Base-by-base conservation (phyloP, 64 coral and sea anemone species). In the Platygyra sinensis region DNA sequence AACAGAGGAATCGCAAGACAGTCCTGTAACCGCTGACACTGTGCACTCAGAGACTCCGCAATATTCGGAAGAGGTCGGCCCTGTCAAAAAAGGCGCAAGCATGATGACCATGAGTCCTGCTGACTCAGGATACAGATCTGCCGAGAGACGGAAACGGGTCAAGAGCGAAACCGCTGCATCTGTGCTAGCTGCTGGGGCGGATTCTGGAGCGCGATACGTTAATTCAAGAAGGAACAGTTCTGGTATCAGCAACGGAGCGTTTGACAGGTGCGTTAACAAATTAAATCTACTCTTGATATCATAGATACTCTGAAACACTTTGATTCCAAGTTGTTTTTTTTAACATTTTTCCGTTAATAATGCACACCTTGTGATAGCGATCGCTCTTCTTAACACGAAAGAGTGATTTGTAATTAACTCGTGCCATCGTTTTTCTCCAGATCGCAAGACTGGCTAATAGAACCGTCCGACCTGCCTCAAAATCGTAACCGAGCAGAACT, bases 41-140 rank as follows among this genome's bases (percentile, higher is more conserved):
- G 81, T 85, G 2, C 65, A 85, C 42, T 85, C 81, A 15, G 81
- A 85, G 63, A 85, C 12, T 18, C 81, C 81, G 39, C 49, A 14
- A 38, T 85, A 85, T 20, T 85, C 81, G 0, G 19, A 85, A 52
- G 81, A 85, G 9, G 24, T 69, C 38, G 63, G 81, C 0, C 50
- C 81, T 15, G 67, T 85, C 10, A 85, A 71, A 51, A 85, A 42
- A 17, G 81, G 81, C 10, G 24, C 81, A 4, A 71, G 19, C 20
- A 85, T 71, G 62, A 85, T 85, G 81, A 72, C 61, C 15, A 85
- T 85, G 81, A 85, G 60, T 31, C 19, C 62, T 0, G 16, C 31
- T 31, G 80, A 83, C 20, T 25, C 42, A n/a, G 71, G 71, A 32
- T 73, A 73, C 71, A 31, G 25, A 15, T 73, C 71, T 15, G 32